Percentiles rank a stretch among this genome's conserved stretches.
Conservation (phyloP, 2,888 invertebrate species). For the Leuctra nigra region DNA sequence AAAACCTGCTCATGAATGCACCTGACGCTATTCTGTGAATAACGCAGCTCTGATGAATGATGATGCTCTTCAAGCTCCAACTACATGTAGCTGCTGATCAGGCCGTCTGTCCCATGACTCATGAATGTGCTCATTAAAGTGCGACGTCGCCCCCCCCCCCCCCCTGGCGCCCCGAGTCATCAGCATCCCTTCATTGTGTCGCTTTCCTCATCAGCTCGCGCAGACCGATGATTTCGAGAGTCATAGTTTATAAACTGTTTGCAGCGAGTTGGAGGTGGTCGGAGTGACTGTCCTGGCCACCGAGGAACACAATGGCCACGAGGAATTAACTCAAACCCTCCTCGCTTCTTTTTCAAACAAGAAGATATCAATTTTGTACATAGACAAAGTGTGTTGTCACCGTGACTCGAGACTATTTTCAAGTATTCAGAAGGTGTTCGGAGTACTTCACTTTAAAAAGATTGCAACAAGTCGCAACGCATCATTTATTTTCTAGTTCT, state of each 20-base stretch:
- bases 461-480: neutral
- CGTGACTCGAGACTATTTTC: neutral
- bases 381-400: conserved; percentile 11
- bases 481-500: neutral
- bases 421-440: neutral
- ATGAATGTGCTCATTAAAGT: conserved; percentile 13
- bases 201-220: neutral
- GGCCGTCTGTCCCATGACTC: too few species aligned
- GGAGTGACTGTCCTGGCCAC: neutral
- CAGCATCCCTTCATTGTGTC: neutral
- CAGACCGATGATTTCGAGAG: neutral
- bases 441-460: neutral
- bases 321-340: conserved; percentile 16
- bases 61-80: too few species aligned
- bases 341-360: conserved; percentile 1
- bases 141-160: conserved; percentile 6
- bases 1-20: too few species aligned
- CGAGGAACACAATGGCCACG: conserved; percentile 9
- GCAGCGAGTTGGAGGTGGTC: neutral
- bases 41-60: too few species aligned
- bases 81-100: too few species aligned
- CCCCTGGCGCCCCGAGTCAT: neutral
- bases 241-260: conserved; percentile 16
- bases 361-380: conserved; percentile 10
- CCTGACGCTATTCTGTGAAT: too few species aligned